Evolutionary conservation across 2,797 vertebrate species (phyloP).

Genomic region (Lagocephalus sceleratus): DNA sequence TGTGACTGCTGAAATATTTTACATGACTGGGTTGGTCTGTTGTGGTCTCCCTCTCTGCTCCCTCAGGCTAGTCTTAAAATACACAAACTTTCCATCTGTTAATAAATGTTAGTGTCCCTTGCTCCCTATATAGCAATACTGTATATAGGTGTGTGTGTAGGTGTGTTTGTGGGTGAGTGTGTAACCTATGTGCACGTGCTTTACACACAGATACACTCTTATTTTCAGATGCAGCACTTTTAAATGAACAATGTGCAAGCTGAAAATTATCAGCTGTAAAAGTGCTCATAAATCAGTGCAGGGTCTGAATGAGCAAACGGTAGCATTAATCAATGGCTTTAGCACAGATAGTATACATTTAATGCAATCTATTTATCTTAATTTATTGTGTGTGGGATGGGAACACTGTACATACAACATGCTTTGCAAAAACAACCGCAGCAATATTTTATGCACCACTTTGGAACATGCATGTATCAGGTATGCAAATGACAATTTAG

Average conservation of each 20-base stretch:
- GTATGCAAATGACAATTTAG: constrained; percentile 54
- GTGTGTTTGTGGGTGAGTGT: constrained; percentile 3
- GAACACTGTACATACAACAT: constrained; percentile 21
- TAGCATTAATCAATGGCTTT: constrained; percentile 63
- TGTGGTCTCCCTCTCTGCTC: constrained; percentile 21
- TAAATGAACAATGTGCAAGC: constrained; percentile 46
- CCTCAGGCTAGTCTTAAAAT: constrained; percentile 47
- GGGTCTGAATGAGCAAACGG: constrained; percentile 59
- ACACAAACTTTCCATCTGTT: constrained; percentile 74
- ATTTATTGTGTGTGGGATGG: constrained; percentile 45
- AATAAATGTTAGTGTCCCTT: constrained; percentile 57
- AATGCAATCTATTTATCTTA: constrained; percentile 68
- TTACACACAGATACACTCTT: constrained; percentile 4
- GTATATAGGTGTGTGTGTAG: constrained; percentile 11
- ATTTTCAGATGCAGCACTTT: constrained; percentile 13
- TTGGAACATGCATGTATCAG: constrained; percentile 25
- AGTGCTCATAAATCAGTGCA: constrained; percentile 65
- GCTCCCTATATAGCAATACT: constrained; percentile 18
- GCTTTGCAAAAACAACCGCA: constrained; percentile 30
- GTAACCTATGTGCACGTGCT: not conserved
- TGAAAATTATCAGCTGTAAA: constrained; percentile 65
- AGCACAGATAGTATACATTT: constrained; percentile 59
- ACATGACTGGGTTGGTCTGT: constrained; percentile 25
- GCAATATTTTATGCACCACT: constrained; percentile 28
- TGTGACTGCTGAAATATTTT: constrained; percentile 65